Evolutionary conservation across 2,888 invertebrate genomes (phyloP), one percentile per base, ranked within the genome.

Genomic region (Calliopum simillimum): DNA sequence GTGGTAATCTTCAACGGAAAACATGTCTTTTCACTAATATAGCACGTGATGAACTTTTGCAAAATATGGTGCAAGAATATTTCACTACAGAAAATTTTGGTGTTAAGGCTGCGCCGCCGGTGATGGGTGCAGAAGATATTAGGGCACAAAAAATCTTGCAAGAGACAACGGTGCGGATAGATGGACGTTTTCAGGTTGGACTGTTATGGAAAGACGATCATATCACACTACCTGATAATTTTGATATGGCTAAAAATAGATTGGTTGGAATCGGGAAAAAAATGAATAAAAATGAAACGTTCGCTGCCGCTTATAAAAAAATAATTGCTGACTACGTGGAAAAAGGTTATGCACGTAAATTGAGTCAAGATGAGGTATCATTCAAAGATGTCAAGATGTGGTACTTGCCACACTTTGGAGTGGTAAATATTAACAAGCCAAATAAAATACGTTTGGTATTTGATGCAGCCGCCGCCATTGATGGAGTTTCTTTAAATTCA

Each of bases 391-490:
- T 13, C 19, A 43, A 23, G 51, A 59, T 12, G 33, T 23, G 59
- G 59, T 59, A 59, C 33, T 59, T 59, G 8, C 78, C 2, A 75
- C 77, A 49, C 77, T 79, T 69, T 61, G 73, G 12, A 78, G 77
- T 1, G 76, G 76, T 46, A 66, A 70, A 21, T 68, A 74, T 61
- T 19, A 71, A 71, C 8, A 72, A 69, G n/a, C 74, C 70, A 65
- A 55, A 25, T 2, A 74, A 71, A 44, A 8, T 78, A 76, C 61
- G 80, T 33, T 53, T 79, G 3, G 80, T 81, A 4, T 79, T 71
- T 58, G 80, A 81, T 69, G 80, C 82, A 2, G 80, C 80, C 6
- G 79, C 79, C 0, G 75, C 62, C n/a, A 68, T 59, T 5, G 46
- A 76, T n/a, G 79, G 78, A 4, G 33, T 74, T 2, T 75, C 73